Conservation (phyloP, 2,888 invertebrate species). For the Chymomyza procnemis region DNA sequence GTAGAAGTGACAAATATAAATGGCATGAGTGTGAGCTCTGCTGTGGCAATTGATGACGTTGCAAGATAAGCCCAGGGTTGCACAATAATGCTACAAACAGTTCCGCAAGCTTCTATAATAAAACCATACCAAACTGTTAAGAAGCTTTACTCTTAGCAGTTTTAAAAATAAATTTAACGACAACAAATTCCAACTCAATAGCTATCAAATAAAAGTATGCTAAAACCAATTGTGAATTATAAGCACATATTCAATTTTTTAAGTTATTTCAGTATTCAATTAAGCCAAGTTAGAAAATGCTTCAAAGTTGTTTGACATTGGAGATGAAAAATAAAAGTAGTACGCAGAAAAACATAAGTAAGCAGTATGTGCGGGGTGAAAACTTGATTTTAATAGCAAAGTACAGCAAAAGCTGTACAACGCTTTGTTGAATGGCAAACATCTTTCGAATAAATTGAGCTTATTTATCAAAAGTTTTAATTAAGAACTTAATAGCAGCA, state of each 20-base stretch:
- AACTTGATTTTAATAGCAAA: not conserved
- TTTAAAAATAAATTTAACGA: too few species aligned
- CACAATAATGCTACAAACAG: not conserved
- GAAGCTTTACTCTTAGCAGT: too few species aligned
- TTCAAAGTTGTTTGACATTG: conserved; percentile 41
- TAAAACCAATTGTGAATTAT: too few species aligned
- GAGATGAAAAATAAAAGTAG: conserved; percentile 9
- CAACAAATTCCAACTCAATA: too few species aligned
- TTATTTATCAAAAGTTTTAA: conserved; percentile 69
- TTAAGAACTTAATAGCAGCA: conserved; percentile 61
- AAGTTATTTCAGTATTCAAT: conserved; percentile 34
- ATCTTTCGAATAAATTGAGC: conserved; percentile 62
- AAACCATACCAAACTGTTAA: too few species aligned
- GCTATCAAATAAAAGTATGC: too few species aligned
- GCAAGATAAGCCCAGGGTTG: not conserved
- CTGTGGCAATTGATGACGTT: not conserved
- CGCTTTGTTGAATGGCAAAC: conserved; percentile 43
- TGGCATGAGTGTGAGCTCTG: conserved; percentile 6
- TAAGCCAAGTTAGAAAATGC: conserved; percentile 39
- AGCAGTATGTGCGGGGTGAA: not conserved
- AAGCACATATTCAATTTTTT: not conserved
- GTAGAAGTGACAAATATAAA: conserved; percentile 21
- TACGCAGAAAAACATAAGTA: too few species aligned
- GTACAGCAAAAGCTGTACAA: not conserved
- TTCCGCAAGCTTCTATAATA: too few species aligned